These are phyloP conservation scores for Drosophila heteroneura DNA, from an alignment of 2,888 invertebrate genomes.

Conservation along the genomic window DNA sequence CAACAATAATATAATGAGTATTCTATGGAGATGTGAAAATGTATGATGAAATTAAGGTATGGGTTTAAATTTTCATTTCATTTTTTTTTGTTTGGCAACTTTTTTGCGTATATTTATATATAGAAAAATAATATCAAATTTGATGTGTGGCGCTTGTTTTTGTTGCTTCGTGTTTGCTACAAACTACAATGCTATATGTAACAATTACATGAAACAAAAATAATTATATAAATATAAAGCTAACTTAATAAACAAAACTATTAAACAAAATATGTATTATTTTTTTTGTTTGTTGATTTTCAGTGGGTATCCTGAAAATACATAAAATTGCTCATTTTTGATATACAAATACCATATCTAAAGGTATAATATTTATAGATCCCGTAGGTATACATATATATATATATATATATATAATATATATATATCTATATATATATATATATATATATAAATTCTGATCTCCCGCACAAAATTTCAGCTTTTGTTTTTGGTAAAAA, in stretches of 20 bases:
- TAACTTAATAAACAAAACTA: slow-evolving; percentile 62
- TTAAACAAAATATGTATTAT: slow-evolving; percentile 10
- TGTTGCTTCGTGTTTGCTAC: slow-evolving; percentile 42
- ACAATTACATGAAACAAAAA: slow-evolving; percentile 56
- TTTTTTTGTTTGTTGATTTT: slow-evolving; percentile 32
- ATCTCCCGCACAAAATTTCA: slow-evolving; percentile 76
- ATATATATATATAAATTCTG: slow-evolving; percentile 77
- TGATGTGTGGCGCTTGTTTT: slow-evolving; percentile 23
- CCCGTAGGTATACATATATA: slow-evolving; percentile 48
- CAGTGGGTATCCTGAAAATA: slow-evolving; percentile 59
- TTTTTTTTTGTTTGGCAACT: slow-evolving; percentile 44
- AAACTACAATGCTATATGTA: slow-evolving; percentile 61
- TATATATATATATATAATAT: slow-evolving; percentile 39
- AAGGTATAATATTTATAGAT: slow-evolving; percentile 69
- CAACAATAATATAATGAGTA: slow-evolving; percentile 63
- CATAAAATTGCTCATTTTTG: slow-evolving; percentile 75
- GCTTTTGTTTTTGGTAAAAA: slow-evolving; percentile 74
- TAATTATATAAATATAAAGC: slow-evolving; percentile 51
- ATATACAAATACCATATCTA: slow-evolving; percentile 78
- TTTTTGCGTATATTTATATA: slow-evolving; percentile 23
- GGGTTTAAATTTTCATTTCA: slow-evolving; percentile 14
- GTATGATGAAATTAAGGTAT: slow-evolving; percentile 36
- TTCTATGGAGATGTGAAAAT: slow-evolving; percentile 66
- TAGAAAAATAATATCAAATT: slow-evolving; percentile 58
- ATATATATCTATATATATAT: slow-evolving; percentile 28